Conservation (phyloP, 2,797 vertebrate genomes). For the Phataginus tetradactyla region DNA sequence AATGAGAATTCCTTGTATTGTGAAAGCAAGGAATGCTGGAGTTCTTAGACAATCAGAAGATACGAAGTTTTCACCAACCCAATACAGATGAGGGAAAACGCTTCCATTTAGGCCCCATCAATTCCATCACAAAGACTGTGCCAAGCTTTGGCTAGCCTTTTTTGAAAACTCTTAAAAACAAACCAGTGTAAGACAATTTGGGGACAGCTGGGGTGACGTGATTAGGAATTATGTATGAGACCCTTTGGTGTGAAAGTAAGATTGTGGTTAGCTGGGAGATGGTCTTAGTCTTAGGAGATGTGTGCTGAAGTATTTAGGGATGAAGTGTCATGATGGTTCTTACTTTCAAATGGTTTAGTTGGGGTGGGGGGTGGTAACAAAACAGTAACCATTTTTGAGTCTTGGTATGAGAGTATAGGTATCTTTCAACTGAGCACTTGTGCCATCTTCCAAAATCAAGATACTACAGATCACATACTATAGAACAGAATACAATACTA, state of each 20-base stretch:
- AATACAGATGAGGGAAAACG: not conserved
- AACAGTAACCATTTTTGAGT: not conserved
- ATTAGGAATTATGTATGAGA: not conserved
- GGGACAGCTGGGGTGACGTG: not conserved
- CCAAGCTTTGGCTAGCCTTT: not conserved
- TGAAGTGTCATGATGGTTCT: not conserved
- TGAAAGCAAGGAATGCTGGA: not conserved
- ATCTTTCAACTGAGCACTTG: not conserved
- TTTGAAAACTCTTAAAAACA: not conserved
- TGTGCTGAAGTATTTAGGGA: not conserved
- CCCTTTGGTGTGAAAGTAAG: not conserved
- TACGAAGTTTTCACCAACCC: not conserved
- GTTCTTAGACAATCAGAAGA: not conserved
- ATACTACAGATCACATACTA: not conserved
- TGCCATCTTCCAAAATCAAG: not conserved
- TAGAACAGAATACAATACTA: not conserved
- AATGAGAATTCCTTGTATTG: not conserved
- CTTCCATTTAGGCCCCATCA: not conserved
- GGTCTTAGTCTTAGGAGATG: not conserved
- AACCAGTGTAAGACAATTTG: not conserved
- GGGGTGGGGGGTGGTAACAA: accelerated
- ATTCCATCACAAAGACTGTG: not conserved
- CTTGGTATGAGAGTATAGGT: not conserved
- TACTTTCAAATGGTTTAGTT: not conserved
- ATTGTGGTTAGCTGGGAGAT: not conserved